Percentiles rank a stretch among this genome's conserved stretches.
Evolutionary conservation across 2,113 vertebrate species (phyloP).

Genomic region (Cololabis saira): DNA sequence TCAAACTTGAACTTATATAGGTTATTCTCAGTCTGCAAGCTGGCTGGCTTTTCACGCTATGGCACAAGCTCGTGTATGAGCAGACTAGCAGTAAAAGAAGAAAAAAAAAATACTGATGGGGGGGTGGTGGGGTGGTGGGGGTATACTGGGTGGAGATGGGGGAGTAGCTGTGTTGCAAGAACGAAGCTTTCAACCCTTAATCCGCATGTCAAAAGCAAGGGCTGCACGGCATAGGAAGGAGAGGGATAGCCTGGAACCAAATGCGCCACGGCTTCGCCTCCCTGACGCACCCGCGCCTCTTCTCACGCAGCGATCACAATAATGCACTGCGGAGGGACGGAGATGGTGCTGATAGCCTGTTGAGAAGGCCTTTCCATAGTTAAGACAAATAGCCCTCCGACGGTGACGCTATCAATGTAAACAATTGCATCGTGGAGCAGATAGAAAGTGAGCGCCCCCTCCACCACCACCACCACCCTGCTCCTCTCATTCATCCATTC

Average conservation of each 20-base stretch:
- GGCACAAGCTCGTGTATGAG: constrained; percentile 45
- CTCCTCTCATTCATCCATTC: constrained; percentile 47
- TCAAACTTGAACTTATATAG: constrained; percentile 60
- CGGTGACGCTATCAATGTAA: constrained; percentile 70
- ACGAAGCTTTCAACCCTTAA: constrained; percentile 77
- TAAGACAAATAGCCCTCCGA: constrained; percentile 69
- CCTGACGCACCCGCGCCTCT: constrained; percentile 43
- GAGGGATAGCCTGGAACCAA: constrained; percentile 52
- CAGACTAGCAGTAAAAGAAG: constrained; percentile 37
- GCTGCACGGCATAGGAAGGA: constrained; percentile 67
- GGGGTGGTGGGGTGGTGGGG: background rate
- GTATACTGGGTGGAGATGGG: background rate
- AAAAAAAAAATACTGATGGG: constrained; percentile 19
- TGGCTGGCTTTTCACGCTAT: constrained; percentile 39
- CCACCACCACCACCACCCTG: constrained; percentile 10
- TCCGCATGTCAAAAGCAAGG: constrained; percentile 76
- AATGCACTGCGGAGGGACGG: constrained; percentile 43
- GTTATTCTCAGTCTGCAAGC: constrained; percentile 24
- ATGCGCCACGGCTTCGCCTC: constrained; percentile 34
- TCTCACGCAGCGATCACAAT: constrained; percentile 53
- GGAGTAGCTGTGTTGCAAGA: constrained; percentile 53
- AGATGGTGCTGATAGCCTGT: constrained; percentile 60
- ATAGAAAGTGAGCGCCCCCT: constrained; percentile 21
- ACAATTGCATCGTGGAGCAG: constrained; percentile 60
- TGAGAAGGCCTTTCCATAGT: constrained; percentile 57